Percentiles rank a stretch among this genome's conserved stretches.
These are phyloP conservation scores for Erinaceus europaeus DNA, from an alignment of 2,113 vertebrate genomes.

Conservation along the genomic window DNA sequence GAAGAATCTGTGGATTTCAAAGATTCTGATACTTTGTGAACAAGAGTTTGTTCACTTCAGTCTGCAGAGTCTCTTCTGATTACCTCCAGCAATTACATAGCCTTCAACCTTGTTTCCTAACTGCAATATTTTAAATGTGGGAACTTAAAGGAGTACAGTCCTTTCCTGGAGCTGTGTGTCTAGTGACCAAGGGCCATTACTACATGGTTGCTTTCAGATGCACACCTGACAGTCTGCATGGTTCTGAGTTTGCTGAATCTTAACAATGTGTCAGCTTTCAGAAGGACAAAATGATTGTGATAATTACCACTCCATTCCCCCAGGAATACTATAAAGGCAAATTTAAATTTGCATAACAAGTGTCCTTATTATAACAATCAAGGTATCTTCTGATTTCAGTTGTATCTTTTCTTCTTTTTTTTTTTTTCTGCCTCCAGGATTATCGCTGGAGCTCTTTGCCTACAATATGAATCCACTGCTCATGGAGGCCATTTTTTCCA, in stretches of 20 bases:
- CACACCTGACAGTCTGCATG: not conserved
- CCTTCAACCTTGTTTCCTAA: not conserved
- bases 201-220: not conserved
- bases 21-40: not conserved
- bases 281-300: not conserved
- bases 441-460: too few species aligned
- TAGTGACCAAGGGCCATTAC: not conserved
- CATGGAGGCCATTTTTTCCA: too few species aligned
- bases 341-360: too few species aligned
- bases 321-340: too few species aligned
- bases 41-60: not conserved
- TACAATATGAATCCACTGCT: too few species aligned
- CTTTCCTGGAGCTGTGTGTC: not conserved
- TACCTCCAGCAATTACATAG: not conserved
- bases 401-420: too few species aligned
- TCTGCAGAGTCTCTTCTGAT: not conserved
- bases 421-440: too few species aligned
- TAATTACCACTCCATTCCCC: not conserved
- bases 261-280: not conserved
- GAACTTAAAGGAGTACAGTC: not conserved
- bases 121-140: not conserved
- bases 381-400: conserved; percentile 13
- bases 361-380: not conserved
- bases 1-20: not conserved
- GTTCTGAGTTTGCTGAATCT: not conserved